Evolutionary conservation across 2,797 vertebrate species (phyloP), one percentile per base, ranked within the genome.

Genomic region (Molossus molossus): DNA sequence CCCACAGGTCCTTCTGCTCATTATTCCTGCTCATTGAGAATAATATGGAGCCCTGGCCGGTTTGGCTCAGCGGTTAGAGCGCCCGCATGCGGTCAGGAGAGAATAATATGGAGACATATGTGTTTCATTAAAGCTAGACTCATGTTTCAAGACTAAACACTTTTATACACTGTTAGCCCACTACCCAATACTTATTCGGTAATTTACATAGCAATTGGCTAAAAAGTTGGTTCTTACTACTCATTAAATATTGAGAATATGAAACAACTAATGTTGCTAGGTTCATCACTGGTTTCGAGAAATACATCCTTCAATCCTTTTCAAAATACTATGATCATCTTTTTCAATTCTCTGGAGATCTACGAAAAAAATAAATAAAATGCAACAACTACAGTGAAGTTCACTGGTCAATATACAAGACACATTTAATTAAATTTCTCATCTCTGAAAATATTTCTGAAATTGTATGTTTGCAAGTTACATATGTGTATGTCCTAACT

Each of bases 321-420:
- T 88, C 1, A 65, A 89, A 50, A 13, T 77, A 15, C 3, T 50
- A 53, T 64, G 27, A 64, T 60, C 90, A 72, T 55, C 18, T 21
- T 69, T 64, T 80, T 83, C n/a, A 72, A 12, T 87, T 75, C 14
- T 79, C 15, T 53, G 40, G 6, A 94, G 29, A 20, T 65, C 75
- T 69, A 69, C 53, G 69, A 89, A 87, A 94, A 80, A 81, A 89
- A 87, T 93, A 80, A 81, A 13, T 87, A 90, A 91, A 92, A 82
- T 79, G 6, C 23, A 92, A n/a, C 5, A 53, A 25, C 27, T 88
- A 14, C 5, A 85, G 18, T 77, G 67, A 92, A 94, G 29, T 92
- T 75, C 12, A 27, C 23, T n/a, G 79, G 14, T 48, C 92, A 90
- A 62, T 75, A 82, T 75, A 17, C 25, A 92, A 50, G 33, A 58